Percentiles rank a stretch among this genome's conserved stretches.
Conservation (phyloP, 2,113 vertebrate species). For the Halichoeres trimaculatus region DNA sequence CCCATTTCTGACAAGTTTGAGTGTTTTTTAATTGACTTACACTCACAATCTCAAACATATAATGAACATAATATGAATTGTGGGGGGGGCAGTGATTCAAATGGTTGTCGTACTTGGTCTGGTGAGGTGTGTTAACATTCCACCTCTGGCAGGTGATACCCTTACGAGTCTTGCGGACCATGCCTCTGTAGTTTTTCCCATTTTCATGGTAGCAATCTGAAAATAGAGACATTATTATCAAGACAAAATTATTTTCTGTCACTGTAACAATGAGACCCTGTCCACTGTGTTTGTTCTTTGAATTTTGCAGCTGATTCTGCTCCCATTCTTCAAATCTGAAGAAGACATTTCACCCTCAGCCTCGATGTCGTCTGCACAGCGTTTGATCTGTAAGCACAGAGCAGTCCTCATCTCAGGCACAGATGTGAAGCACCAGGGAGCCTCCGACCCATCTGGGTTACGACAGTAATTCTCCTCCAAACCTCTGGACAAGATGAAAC, state of each 20-base stretch:
- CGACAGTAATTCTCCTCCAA: slow-evolving; percentile 96
- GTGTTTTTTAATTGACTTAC: background rate
- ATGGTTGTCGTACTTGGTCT: slow-evolving; percentile 84
- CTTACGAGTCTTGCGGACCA: slow-evolving; percentile 91
- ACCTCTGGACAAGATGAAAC: slow-evolving; percentile 81
- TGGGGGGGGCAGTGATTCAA: background rate
- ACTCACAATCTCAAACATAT: background rate
- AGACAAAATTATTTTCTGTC: background rate
- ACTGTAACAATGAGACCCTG: background rate
- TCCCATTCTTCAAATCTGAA: background rate
- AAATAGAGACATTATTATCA: slow-evolving; percentile 1
- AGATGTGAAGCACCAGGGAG: slow-evolving; percentile 96
- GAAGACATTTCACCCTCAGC: slow-evolving; percentile 83
- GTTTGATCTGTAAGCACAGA: slow-evolving; percentile 95
- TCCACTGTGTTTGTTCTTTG: background rate
- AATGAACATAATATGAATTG: background rate
- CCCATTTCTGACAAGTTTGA: too few relatives aligned
- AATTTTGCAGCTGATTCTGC: background rate
- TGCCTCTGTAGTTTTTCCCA: slow-evolving; percentile 88
- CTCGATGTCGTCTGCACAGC: slow-evolving; percentile 89
- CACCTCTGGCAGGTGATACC: slow-evolving; percentile 94
- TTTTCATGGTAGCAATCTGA: slow-evolving; percentile 91
- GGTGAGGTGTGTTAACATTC: slow-evolving; percentile 87
- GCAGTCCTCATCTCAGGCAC: slow-evolving; percentile 84
- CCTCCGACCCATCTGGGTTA: slow-evolving; percentile 95